Conservation (phyloP, 2,113 vertebrate genomes). For the Chaenocephalus aceratus region DNA sequence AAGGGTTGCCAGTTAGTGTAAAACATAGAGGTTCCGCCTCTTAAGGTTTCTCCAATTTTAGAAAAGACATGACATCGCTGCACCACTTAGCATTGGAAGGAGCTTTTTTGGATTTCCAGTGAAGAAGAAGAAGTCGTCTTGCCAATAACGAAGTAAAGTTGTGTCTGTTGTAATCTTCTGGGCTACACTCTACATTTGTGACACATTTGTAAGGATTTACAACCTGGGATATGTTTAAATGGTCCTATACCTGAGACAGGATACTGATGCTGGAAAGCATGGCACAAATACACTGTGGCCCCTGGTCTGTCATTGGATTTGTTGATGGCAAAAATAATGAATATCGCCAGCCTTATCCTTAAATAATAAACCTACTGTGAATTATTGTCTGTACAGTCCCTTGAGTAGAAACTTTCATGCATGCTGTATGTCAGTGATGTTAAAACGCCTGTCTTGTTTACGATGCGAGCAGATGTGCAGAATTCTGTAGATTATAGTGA, state of each 20-base stretch:
- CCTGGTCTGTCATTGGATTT: background rate
- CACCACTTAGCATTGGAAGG: too few species aligned
- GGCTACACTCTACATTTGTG: background rate
- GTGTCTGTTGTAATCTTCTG: too few species aligned
- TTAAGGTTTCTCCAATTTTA: too few species aligned
- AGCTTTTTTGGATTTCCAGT: too few species aligned
- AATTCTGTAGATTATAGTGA: background rate
- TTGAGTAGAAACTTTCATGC: background rate
- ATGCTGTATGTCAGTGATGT: background rate
- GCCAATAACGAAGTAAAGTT: too few species aligned
- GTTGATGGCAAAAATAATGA: background rate
- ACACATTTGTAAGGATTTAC: background rate
- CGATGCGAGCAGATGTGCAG: background rate
- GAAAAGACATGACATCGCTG: too few species aligned
- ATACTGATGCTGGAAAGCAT: background rate
- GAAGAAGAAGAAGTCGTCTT: too few species aligned
- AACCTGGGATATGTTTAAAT: background rate
- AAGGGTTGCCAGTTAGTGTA: too few species aligned
- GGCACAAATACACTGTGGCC: background rate
- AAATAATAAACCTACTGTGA: background rate
- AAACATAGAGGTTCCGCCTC: too few species aligned
- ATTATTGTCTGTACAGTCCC: background rate
- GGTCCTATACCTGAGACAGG: too few species aligned
- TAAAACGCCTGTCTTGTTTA: slow-evolving; percentile 1
- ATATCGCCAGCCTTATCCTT: background rate